These are phyloP conservation scores for Strix aluco DNA, from an alignment of 2,113 vertebrate genomes.

Conservation along the genomic window DNA sequence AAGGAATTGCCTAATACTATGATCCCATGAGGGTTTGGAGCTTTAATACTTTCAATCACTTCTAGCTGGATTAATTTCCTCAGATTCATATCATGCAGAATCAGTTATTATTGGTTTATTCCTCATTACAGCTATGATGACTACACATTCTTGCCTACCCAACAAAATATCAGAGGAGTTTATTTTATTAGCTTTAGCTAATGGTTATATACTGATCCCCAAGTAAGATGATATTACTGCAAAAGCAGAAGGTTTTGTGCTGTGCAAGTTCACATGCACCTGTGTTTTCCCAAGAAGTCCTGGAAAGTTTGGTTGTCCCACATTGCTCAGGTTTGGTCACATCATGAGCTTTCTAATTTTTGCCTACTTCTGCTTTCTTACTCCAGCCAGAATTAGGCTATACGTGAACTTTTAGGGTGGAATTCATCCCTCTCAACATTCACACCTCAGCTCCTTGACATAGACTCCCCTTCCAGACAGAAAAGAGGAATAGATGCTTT, in stretches of 20 bases:
- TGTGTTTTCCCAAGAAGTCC: neutral
- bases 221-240: neutral
- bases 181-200: constrained; percentile 17
- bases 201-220: neutral
- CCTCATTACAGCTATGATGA: neutral
- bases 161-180: neutral
- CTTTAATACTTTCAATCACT: neutral
- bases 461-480: neutral
- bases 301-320: neutral
- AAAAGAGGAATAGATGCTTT: neutral
- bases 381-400: neutral
- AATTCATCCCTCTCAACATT: neutral
- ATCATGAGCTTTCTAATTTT: neutral
- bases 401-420: neutral
- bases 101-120: neutral
- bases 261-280: neutral
- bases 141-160: neutral
- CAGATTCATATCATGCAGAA: neutral
- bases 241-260: neutral
- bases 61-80: constrained; percentile 20
- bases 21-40: neutral
- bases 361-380: neutral
- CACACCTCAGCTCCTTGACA: neutral
- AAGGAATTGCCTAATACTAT: neutral
- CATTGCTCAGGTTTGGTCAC: neutral